phyloP scores from a whole-genome alignment of 2,797 vertebrate genomes.

The Miichthys miiuy region DNA sequence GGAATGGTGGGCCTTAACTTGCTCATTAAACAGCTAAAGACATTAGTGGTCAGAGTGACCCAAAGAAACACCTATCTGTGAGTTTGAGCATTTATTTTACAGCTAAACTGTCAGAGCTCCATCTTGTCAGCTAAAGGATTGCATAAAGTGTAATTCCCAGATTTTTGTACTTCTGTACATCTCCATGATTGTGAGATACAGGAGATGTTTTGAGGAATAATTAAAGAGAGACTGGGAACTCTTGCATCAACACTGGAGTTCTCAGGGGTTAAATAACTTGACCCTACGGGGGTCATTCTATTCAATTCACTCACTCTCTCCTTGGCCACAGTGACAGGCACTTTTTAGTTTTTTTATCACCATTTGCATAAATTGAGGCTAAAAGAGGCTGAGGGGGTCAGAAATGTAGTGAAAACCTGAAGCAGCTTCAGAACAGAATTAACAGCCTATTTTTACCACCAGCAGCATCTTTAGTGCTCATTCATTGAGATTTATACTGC shows the following conservation, averaged over 20 bases:
- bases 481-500: conserved; percentile 2
- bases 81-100: conserved; percentile 17
- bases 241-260: conserved; percentile 55
- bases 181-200: background rate
- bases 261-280: conserved; percentile 81
- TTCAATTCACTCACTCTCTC: conserved; percentile 68
- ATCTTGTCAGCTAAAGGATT: background rate
- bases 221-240: conserved; percentile 24
- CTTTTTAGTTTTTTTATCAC: conserved; percentile 61
- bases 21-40: conserved; percentile 67
- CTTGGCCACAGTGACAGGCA: conserved; percentile 59
- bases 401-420: conserved; percentile 44
- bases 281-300: conserved; percentile 69
- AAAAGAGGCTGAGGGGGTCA: conserved; percentile 20
- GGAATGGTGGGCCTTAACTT: conserved; percentile 57
- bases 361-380: conserved; percentile 52
- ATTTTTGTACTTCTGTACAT: background rate
- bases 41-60: conserved; percentile 54
- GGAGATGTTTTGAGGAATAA: conserved; percentile 26
- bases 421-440: conserved; percentile 34
- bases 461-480: conserved; percentile 1
- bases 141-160: background rate
- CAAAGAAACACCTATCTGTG: conserved; percentile 35
- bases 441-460: conserved; percentile 11
- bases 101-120: conserved; percentile 4